These are phyloP conservation scores for Dicerorhinus sumatrensis DNA, from an alignment of 2,113 vertebrate genomes.

Conservation along the genomic window DNA sequence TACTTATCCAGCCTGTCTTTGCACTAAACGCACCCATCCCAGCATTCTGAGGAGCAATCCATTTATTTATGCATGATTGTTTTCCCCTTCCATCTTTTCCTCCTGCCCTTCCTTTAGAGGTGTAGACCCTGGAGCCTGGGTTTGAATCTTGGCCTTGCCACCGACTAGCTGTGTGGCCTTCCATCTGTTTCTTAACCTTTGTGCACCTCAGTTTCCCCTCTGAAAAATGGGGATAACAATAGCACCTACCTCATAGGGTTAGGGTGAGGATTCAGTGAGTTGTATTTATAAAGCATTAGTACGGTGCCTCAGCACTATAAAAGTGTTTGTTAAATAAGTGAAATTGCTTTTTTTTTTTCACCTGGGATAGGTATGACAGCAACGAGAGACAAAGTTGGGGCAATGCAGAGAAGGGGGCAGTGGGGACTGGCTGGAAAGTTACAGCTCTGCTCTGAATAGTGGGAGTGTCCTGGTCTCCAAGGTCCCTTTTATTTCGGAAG, in stretches of 20 bases:
- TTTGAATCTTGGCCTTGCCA: not conserved
- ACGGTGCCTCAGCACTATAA: not conserved
- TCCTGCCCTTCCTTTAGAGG: not conserved
- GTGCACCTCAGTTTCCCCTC: not conserved
- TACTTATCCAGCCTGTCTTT: not conserved
- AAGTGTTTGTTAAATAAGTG: not conserved
- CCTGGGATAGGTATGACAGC: not conserved
- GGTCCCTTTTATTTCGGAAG: not conserved
- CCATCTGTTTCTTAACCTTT: not conserved
- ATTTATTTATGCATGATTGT: not conserved
- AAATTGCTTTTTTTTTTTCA: not conserved
- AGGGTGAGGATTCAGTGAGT: not conserved
- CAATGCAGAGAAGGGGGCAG: not conserved
- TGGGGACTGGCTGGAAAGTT: not conserved
- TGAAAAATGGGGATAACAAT: not conserved
- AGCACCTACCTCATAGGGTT: not conserved
- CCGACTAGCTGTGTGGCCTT: not conserved
- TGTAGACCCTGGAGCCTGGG: not conserved
- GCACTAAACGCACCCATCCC: fast-evolving
- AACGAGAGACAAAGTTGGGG: not conserved
- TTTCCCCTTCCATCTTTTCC: not conserved
- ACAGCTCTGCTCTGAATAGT: not conserved
- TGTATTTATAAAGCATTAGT: no score
- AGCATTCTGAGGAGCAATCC: not conserved
- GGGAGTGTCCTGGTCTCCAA: not conserved